Conservation (phyloP, 1,140 invertebrate genomes). For the Propsilocerus akamusi region DNA sequence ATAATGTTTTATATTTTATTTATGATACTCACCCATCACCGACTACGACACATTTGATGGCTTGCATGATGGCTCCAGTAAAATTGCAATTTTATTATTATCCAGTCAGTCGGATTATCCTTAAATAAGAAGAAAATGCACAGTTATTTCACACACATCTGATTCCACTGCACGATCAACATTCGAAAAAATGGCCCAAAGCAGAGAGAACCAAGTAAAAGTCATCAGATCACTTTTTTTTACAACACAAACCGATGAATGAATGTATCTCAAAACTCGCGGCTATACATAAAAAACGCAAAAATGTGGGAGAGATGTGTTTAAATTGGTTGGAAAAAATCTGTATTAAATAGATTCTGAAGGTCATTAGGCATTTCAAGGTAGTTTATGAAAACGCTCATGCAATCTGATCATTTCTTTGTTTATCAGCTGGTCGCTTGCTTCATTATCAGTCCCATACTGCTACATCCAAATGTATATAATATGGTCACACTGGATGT, state of each 20-base stretch:
- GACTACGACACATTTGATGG: slow-evolving; percentile 89
- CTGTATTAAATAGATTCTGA: background rate
- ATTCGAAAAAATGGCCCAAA: background rate
- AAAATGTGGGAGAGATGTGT: slow-evolving; percentile 2
- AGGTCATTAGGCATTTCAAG: background rate
- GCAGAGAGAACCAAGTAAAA: background rate
- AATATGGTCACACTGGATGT: too few species aligned
- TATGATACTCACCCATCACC: slow-evolving; percentile 81
- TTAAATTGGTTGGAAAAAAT: slow-evolving; percentile 2
- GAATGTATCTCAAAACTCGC: background rate
- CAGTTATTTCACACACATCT: too few species aligned
- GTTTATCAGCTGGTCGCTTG: too few species aligned
- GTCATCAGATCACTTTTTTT: background rate
- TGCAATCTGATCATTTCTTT: background rate
- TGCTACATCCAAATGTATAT: too few species aligned
- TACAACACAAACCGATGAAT: background rate
- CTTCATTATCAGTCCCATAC: too few species aligned
- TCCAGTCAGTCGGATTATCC: background rate
- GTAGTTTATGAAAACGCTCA: background rate
- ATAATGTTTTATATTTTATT: too few species aligned
- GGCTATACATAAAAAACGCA: too few species aligned
- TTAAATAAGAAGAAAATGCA: background rate
- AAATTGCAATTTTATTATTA: slow-evolving; percentile 9
- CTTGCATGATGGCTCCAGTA: slow-evolving; percentile 48
- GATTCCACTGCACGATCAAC: too few species aligned